Conservation (phyloP, 2,888 invertebrate species). For the Eucera pruinosa region DNA sequence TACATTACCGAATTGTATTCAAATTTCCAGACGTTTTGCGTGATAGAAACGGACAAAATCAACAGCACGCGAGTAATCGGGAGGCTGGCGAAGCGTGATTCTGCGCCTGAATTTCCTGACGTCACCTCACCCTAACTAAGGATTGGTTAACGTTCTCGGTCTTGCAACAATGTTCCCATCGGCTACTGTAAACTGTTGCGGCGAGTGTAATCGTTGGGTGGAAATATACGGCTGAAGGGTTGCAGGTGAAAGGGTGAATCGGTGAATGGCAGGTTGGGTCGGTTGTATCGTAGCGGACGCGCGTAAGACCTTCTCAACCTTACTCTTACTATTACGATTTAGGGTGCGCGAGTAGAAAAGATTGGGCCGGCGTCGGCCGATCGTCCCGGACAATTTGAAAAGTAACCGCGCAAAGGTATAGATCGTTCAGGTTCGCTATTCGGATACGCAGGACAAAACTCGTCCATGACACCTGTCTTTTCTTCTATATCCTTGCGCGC, state of each 20-base stretch:
- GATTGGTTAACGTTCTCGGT: constrained; percentile 45
- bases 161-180: constrained; percentile 25
- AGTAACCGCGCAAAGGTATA: constrained; percentile 37
- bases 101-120: constrained; percentile 62
- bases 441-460: constrained; percentile 44
- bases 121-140: constrained; percentile 38
- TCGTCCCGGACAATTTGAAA: constrained; percentile 15
- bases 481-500: constrained; percentile 55
- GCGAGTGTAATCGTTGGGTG: not conserved
- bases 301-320: no score
- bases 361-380: no score
- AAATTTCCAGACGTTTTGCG: constrained; percentile 33
- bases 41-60: constrained; percentile 48
- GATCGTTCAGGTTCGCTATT: constrained; percentile 40
- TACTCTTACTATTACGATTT: no score
- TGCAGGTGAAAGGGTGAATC: no score
- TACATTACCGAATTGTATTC: constrained; percentile 55
- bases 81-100: constrained; percentile 49
- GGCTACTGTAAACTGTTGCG: not conserved
- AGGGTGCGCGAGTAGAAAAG: no score
- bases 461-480: constrained; percentile 34
- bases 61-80: constrained; percentile 35
- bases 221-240: not conserved
- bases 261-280: no score
- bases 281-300: no score